A percentile compares a stretch with the other conserved stretches of the same genome.
phyloP scores from a whole-genome alignment of 2,113 vertebrate species.

The Lethenteron reissneri region DNA sequence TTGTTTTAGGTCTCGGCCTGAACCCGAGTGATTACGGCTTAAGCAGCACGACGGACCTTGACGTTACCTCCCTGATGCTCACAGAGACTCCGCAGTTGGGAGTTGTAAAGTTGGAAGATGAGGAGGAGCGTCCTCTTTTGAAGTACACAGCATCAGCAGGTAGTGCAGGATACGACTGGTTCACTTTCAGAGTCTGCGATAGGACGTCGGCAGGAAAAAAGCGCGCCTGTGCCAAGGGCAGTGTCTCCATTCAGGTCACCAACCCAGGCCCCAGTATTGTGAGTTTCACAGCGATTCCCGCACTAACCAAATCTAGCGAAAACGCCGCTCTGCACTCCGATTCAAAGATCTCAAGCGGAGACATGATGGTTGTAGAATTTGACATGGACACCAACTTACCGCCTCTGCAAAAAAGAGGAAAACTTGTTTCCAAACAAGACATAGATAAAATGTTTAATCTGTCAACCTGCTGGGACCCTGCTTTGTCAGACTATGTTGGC shows the following conservation, averaged over 20 bases:
- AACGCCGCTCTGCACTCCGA: neutral
- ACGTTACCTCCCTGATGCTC: neutral
- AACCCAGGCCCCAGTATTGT: slow-evolving; percentile 2
- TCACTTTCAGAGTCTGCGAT: neutral
- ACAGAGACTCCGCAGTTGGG: neutral
- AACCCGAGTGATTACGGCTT: slow-evolving; percentile 1
- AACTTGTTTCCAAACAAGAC: neutral
- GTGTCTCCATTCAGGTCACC: slow-evolving; percentile 4
- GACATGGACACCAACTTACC: neutral
- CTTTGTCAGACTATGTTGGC: neutral
- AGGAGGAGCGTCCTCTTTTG: neutral
- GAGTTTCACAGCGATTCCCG: neutral
- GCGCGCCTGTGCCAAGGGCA: neutral
- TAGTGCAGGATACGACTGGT: neutral
- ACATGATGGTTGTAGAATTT: neutral
- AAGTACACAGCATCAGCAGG: neutral
- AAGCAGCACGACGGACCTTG: neutral
- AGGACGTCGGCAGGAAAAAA: neutral
- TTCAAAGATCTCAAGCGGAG: slow-evolving; percentile 5
- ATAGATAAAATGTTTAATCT: slow-evolving; percentile 2
- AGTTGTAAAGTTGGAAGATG: neutral
- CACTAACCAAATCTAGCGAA: neutral
- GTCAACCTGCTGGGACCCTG: neutral
- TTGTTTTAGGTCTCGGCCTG: neutral
- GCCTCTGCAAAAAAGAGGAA: neutral